A percentile compares a stretch with the other conserved stretches of the same genome.
These are phyloP conservation scores for Pseudopleuronectes americanus DNA, from an alignment of 2,797 vertebrate species.

Conservation along the genomic window DNA sequence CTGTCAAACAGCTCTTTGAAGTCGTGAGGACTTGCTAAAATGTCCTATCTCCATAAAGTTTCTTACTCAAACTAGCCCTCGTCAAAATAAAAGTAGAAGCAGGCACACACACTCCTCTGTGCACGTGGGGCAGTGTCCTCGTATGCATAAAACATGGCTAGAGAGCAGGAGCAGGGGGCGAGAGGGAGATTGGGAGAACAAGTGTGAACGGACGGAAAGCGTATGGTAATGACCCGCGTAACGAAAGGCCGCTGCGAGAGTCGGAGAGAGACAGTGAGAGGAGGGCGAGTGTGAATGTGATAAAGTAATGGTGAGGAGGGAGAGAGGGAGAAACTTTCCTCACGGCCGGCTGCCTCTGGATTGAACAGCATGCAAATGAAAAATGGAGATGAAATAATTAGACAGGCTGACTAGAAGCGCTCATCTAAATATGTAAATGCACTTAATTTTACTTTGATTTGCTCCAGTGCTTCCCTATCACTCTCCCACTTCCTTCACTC, in stretches of 20 bases:
- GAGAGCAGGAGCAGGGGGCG: conserved; percentile 58
- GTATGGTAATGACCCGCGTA: conserved; percentile 78
- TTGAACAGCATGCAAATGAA: conserved; percentile 76
- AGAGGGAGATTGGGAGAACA: conserved; percentile 69
- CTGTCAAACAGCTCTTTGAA: neutral
- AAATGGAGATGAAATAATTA: conserved; percentile 88
- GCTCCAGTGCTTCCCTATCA: conserved; percentile 75
- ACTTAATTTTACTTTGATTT: conserved; percentile 88
- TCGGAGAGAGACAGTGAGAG: conserved; percentile 34
- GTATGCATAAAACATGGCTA: conserved; percentile 76
- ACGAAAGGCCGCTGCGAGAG: conserved; percentile 60
- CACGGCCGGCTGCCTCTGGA: conserved; percentile 73
- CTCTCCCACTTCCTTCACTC: conserved; percentile 51
- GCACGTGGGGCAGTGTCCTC: conserved; percentile 51
- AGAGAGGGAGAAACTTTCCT: conserved; percentile 67
- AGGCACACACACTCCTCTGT: conserved; percentile 41
- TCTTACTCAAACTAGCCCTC: neutral
- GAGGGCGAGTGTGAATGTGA: conserved; percentile 53
- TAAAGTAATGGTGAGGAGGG: conserved; percentile 63
- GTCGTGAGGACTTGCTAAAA: neutral
- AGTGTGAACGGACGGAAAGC: conserved; percentile 70
- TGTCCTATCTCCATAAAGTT: neutral
- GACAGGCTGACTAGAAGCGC: conserved; percentile 82
- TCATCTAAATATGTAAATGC: conserved; percentile 90
- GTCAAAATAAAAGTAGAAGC: neutral